A percentile compares a stretch with the other conserved stretches of the same genome.
Conservation (phyloP, 2,888 invertebrate species). For the Sturmia bella region DNA sequence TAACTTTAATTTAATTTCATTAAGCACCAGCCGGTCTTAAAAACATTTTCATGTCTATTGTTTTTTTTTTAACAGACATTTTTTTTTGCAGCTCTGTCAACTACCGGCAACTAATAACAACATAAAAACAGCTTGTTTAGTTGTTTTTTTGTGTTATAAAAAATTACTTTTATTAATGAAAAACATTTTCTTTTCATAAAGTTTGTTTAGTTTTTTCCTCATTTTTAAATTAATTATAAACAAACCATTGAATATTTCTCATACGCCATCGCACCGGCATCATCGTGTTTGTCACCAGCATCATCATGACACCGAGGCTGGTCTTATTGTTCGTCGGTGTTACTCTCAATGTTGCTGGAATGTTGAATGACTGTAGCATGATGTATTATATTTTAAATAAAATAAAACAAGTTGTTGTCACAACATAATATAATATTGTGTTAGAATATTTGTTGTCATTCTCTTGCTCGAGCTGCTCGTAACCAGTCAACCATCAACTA, state of each 20-base stretch:
- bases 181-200: background rate
- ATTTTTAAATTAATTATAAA: conserved; percentile 58
- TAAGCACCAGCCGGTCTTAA: conserved; percentile 18
- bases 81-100: background rate
- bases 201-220: conserved; percentile 12
- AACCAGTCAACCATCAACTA: conserved; percentile 63
- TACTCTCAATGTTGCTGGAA: conserved; percentile 8
- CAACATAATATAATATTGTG: conserved; percentile 39
- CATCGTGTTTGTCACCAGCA: conserved; percentile 27
- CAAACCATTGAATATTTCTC: conserved; percentile 60
- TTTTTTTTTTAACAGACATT: background rate
- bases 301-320: conserved; percentile 11
- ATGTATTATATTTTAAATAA: conserved; percentile 8
- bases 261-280: background rate
- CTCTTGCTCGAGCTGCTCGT: background rate
- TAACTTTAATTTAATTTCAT: background rate
- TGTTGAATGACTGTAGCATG: conserved; percentile 27
- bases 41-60: conserved; percentile 18
- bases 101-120: background rate
- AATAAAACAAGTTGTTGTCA: conserved; percentile 31
- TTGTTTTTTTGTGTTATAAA: conserved; percentile 17
- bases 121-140: conserved; percentile 14
- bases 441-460: conserved; percentile 34
- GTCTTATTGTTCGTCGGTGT: conserved; percentile 2
- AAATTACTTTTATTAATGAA: conserved; percentile 14